Conservation (phyloP, 2,113 vertebrate species). For the Manacus vitellinus region DNA sequence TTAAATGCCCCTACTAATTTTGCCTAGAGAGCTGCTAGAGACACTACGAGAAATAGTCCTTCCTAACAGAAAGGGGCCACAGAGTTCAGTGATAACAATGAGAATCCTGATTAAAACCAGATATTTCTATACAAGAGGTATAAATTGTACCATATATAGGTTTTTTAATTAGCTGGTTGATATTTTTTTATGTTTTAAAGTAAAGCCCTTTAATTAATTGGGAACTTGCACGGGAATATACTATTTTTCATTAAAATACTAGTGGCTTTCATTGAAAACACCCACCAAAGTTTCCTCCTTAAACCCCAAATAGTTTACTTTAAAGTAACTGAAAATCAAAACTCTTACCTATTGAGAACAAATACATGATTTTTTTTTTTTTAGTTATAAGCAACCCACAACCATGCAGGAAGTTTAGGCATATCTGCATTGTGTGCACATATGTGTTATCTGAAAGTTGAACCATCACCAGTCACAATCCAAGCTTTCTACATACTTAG, state of each 20-base stretch:
- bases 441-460: accelerated
- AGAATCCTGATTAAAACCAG: neutral
- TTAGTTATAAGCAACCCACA: neutral
- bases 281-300: neutral
- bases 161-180: neutral
- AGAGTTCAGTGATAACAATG: neutral
- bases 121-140: neutral
- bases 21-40: neutral
- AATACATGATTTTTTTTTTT: neutral
- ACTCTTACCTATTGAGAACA: neutral
- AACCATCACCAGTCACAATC: neutral
- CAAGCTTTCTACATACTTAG: neutral
- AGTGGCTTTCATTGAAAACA: neutral
- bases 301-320: neutral
- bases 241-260: neutral
- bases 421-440: accelerated
- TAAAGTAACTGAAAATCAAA: neutral
- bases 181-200: neutral
- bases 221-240: neutral
- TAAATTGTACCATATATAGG: neutral
- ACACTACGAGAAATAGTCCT: neutral
- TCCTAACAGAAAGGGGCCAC: neutral
- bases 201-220: neutral
- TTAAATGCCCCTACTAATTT: neutral
- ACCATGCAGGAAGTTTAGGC: neutral